Evolutionary conservation across 2,113 vertebrate genomes (phyloP), one percentile per base, ranked within the genome.

Genomic region (Corythoichthys intestinalis): DNA sequence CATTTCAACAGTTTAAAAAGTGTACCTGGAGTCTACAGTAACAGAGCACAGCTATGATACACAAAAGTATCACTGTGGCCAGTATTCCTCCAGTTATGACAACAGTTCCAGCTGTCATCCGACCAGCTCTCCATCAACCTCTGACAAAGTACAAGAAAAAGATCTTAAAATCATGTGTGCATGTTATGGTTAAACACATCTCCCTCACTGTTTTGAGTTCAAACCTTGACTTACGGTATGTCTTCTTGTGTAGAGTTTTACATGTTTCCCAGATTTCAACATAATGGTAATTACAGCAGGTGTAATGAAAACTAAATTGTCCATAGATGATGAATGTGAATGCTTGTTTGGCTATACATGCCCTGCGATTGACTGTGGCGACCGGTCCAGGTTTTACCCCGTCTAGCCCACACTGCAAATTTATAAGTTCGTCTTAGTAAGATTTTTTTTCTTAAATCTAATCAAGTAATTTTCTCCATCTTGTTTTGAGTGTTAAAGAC

Each of bases 31-130:
- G 94, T 88, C 97, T 93, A 91, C 97, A 99, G 92, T 99, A 99
- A 88, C 97, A 99, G 83, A 99, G 96, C 86, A 99, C 94, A 0
- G 94, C 94, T 53, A 99, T 97, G 93, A 99, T 98, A 91, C 94
- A 97, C 89, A 99, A 92, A 71, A 99, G 95, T 92, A 99, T 99
- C 90, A 97, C 95, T 6, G 97, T 95, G 6, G 97, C 97, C 90
- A 99, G 95, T 91, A 99, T 98, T 95, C 97, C 97, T 87, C 97
- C 97, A 39, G 97, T 98, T 93, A 99, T 98, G 88, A 99, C 97
- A 90, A 99, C 97, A 86, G 97, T 99, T 96, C 97, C 97, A 83
- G 97, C 97, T 95, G 96, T 98, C 97, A 99, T 99, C 93, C 97
- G 96, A 94, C 93, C 97, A 86, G 83, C 86, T 94, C 96, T 95